Evolutionary conservation across 1,140 invertebrate species (phyloP).

Genomic region (Drosophila kohkoa): DNA sequence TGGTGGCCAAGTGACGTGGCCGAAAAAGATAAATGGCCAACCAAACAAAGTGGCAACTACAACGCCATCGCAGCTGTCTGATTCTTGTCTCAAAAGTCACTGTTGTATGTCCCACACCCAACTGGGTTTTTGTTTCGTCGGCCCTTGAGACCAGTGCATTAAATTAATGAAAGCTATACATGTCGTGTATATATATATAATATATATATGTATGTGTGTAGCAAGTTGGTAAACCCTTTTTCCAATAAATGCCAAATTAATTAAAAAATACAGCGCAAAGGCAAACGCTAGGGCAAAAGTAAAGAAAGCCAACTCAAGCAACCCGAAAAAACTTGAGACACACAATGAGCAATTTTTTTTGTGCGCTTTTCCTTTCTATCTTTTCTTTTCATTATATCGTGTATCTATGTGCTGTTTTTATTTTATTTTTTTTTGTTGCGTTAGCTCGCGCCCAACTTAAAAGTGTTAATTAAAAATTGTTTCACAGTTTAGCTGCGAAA

Average conservation of each 20-base stretch:
- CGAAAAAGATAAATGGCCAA: slow-evolving; percentile 61
- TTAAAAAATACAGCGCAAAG: slow-evolving; percentile 80
- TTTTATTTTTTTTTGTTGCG: slow-evolving; percentile 54
- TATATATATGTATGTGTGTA: slow-evolving; percentile 4
- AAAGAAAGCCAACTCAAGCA: slow-evolving; percentile 75
- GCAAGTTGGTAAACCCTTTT: slow-evolving; percentile 64
- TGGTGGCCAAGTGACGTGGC: slow-evolving; percentile 44
- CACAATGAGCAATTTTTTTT: slow-evolving; percentile 72
- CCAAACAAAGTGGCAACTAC: slow-evolving; percentile 30
- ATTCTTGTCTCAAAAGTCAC: slow-evolving; percentile 53
- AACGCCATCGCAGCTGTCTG: slow-evolving; percentile 10
- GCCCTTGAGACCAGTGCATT: slow-evolving; percentile 64
- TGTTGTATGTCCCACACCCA: slow-evolving; percentile 27
- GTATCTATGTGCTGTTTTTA: slow-evolving; percentile 43
- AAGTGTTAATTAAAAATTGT: slow-evolving; percentile 85
- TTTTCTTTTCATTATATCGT: slow-evolving; percentile 55
- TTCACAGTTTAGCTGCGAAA: slow-evolving; percentile 84
- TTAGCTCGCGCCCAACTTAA: slow-evolving; percentile 67
- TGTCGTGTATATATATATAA: background rate
- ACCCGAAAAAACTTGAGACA: slow-evolving; percentile 75
- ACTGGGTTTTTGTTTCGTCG: slow-evolving; percentile 18
- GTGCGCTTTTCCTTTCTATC: slow-evolving; percentile 27
- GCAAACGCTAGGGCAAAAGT: slow-evolving; percentile 61
- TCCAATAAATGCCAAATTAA: slow-evolving; percentile 84
- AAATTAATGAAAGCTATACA: slow-evolving; percentile 72